These are phyloP conservation scores for Oreohelix idahoensis DNA, from an alignment of 1,140 invertebrate genomes.

Conservation along the genomic window DNA sequence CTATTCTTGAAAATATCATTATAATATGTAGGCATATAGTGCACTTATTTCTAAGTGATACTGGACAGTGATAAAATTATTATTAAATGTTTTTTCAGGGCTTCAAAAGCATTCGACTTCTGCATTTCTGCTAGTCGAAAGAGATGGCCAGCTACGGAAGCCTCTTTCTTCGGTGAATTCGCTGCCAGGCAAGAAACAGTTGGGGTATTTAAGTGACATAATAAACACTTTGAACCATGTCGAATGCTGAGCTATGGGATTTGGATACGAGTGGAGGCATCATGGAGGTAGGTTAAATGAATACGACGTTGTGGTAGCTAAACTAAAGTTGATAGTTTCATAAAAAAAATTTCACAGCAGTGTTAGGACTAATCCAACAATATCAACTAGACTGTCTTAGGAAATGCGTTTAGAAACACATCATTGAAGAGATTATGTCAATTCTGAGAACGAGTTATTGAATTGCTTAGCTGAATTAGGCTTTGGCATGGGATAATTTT, in stretches of 20 bases:
- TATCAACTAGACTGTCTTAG: no score
- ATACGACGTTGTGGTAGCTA: no score
- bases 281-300: constrained; percentile 83
- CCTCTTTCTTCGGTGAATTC: not conserved
- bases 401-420: no score
- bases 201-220: not conserved
- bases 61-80: not conserved
- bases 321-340: no score
- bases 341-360: no score
- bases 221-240: constrained; percentile 73
- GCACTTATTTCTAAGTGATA: not conserved
- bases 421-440: no score
- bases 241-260: constrained; percentile 75
- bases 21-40: not conserved
- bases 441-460: no score
- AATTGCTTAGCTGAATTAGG: no score
- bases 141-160: not conserved
- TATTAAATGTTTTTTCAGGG: not conserved
- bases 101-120: constrained; percentile 1
- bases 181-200: not conserved
- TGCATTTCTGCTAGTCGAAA: not conserved
- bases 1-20: not conserved
- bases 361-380: no score
- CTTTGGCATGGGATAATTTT: no score
- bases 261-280: constrained; percentile 79